phyloP scores from a whole-genome alignment of 2,113 vertebrate species.

The Brachirus orientalis region DNA sequence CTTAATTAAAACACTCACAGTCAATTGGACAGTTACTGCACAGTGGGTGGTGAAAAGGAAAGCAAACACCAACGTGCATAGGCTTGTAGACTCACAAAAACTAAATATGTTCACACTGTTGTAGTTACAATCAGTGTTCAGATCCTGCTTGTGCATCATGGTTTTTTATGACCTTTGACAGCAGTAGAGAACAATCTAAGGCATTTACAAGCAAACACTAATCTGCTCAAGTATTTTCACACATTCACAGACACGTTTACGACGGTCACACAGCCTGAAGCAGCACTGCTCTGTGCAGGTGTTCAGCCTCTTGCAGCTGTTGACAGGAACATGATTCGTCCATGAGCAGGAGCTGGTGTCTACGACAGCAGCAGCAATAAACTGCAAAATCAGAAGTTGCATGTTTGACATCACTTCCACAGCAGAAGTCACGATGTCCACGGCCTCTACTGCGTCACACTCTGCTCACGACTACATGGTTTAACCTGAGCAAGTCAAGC shows the following conservation, averaged over 20 bases:
- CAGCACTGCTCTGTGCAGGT: constrained; percentile 52
- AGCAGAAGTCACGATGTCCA: constrained; percentile 29
- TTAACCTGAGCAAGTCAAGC: no score
- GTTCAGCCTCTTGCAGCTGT: constrained; percentile 65
- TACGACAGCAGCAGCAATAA: no score
- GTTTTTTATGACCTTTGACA: constrained; percentile 53
- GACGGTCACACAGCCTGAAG: constrained; percentile 38
- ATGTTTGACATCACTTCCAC: constrained; percentile 53
- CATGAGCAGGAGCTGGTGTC: constrained; percentile 44
- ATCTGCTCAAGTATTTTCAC: no score
- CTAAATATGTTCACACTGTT: background rate
- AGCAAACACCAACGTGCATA: no score
- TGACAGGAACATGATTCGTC: constrained; percentile 59
- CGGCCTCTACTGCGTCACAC: no score
- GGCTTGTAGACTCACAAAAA: no score
- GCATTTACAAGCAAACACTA: constrained; percentile 78
- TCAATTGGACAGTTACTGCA: background rate
- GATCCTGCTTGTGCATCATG: no score
- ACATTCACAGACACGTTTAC: constrained; percentile 39
- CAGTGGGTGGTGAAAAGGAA: no score
- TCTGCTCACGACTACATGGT: no score
- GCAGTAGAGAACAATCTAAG: constrained; percentile 43
- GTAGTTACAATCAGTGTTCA: no score
- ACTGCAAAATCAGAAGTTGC: constrained; percentile 57
- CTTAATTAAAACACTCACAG: no score